Conservation (phyloP, 2,113 vertebrate species). For the Elephantulus edwardii region DNA sequence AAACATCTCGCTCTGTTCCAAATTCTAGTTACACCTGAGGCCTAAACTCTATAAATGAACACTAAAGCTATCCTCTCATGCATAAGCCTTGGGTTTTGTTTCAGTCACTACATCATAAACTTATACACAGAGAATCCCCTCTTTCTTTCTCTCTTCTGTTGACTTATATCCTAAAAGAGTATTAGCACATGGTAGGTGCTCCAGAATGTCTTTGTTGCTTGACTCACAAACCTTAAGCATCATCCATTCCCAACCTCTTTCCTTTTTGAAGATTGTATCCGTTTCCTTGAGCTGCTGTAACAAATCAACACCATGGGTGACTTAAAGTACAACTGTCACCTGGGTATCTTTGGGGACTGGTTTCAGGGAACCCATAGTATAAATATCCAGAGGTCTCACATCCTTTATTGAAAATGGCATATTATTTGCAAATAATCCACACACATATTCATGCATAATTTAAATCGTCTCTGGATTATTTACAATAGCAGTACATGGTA, state of each 20-base stretch:
- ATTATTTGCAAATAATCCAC: no score
- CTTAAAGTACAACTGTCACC: no score
- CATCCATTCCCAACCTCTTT: background rate
- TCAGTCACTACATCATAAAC: background rate
- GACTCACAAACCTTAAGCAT: background rate
- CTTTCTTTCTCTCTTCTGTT: background rate
- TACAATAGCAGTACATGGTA: no score
- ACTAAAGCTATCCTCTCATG: background rate
- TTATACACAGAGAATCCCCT: background rate
- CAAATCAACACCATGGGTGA: no score
- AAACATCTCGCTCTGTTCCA: background rate
- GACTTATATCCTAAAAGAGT: background rate
- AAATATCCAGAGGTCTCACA: no score
- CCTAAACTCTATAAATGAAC: background rate
- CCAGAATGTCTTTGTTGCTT: background rate
- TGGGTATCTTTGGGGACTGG: no score
- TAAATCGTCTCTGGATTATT: no score
- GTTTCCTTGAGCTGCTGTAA: no score
- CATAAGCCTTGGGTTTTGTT: background rate
- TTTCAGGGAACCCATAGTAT: no score
- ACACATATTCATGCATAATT: no score
- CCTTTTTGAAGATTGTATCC: background rate
- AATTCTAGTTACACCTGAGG: background rate
- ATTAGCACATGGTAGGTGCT: background rate
- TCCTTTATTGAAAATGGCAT: no score